A percentile compares a stretch with the other conserved stretches of the same genome.
Evolutionary conservation across 2,888 invertebrate species (phyloP).

Genomic region (Pristionchus mayeri): DNA sequence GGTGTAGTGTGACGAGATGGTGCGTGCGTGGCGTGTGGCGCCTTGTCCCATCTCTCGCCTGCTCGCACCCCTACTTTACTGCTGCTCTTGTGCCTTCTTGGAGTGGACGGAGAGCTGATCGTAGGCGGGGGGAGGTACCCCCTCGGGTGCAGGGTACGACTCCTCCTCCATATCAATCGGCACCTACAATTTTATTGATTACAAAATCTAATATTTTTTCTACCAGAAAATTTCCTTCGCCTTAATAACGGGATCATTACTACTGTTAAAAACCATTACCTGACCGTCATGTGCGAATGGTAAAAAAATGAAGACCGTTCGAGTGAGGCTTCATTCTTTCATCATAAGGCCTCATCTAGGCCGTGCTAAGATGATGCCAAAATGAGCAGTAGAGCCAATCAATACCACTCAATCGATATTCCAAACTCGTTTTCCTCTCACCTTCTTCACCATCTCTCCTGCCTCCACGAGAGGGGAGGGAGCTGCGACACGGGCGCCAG

Average conservation of each 20-base stretch:
- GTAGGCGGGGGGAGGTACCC: slow-evolving; percentile 60
- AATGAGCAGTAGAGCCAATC: too few species aligned
- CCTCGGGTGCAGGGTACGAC: slow-evolving; percentile 43
- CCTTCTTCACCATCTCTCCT: slow-evolving; percentile 36
- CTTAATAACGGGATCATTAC: too few species aligned
- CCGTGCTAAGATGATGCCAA: too few species aligned
- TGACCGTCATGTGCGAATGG: too few species aligned
- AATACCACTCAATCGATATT: not conserved
- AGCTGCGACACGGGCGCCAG: not conserved
- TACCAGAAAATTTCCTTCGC: too few species aligned
- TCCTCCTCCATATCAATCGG: slow-evolving; percentile 34
- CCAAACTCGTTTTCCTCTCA: not conserved
- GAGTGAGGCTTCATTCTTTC: not conserved
- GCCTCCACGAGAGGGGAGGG: slow-evolving; percentile 31
- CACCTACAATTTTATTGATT: slow-evolving; percentile 9
- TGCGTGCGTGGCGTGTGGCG: slow-evolving; percentile 34
- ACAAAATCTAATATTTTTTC: not conserved
- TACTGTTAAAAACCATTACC: too few species aligned
- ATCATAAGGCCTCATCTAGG: too few species aligned
- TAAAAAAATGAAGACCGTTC: too few species aligned
- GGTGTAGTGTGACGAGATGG: slow-evolving; percentile 38
- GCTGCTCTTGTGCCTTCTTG: not conserved
- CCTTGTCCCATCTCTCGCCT: slow-evolving; percentile 21
- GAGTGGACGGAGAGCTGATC: slow-evolving; percentile 55
- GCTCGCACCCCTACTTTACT: not conserved